phyloP scores from a whole-genome alignment of 1,140 invertebrate genomes.

The Drosophila lacteicornis region DNA sequence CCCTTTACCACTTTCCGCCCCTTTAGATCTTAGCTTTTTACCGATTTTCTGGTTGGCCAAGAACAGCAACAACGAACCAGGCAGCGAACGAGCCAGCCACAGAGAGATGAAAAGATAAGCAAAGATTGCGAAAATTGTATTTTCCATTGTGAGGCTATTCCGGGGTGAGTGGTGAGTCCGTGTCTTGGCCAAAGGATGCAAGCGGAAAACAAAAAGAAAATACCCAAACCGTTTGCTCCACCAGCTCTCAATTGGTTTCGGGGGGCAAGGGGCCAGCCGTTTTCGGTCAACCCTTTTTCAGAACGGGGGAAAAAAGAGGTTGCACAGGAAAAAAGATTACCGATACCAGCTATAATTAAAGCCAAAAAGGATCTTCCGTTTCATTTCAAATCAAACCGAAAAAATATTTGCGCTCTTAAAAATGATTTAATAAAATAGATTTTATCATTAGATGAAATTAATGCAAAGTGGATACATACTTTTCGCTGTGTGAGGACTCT shows the following conservation, averaged over 20 bases:
- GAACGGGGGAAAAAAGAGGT: no score
- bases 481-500: conserved; percentile 29
- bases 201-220: conserved; percentile 67
- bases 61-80: conserved; percentile 54
- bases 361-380: background rate
- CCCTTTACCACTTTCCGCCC: conserved; percentile 5
- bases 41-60: conserved; percentile 63
- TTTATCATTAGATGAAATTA: background rate
- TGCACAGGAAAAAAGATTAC: conserved; percentile 5
- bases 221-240: conserved; percentile 57
- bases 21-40: conserved; percentile 58
- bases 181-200: conserved; percentile 60
- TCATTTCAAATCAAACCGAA: no score
- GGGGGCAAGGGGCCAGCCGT: conserved; percentile 1
- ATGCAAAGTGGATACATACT: background rate
- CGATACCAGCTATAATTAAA: background rate
- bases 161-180: conserved; percentile 15
- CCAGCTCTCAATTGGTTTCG: conserved; percentile 63
- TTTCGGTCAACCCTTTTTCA: conserved; percentile 67
- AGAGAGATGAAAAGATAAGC: conserved; percentile 80
- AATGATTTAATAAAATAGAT: background rate
- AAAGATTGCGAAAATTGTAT: conserved; percentile 82
- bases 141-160: conserved; percentile 65
- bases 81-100: conserved; percentile 47
- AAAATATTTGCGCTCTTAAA: no score